Percentiles rank a stretch among this genome's conserved stretches.
Evolutionary conservation across 2,113 vertebrate genomes (phyloP).

Genomic region (Nymphicus hollandicus): DNA sequence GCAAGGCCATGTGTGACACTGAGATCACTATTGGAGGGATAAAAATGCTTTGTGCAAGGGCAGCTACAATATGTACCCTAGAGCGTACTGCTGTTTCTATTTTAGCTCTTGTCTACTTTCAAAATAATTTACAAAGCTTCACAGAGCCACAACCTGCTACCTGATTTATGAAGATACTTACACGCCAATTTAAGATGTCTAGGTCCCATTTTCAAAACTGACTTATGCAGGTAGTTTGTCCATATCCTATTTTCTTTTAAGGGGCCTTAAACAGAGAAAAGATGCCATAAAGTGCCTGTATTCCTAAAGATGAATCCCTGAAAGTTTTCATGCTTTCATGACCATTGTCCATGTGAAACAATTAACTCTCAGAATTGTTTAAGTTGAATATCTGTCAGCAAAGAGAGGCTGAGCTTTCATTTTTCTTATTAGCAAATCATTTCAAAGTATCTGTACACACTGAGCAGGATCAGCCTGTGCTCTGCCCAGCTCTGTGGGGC

Average conservation of each 20-base stretch:
- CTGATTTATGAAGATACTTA: not conserved
- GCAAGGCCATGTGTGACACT: not conserved
- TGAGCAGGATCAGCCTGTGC: not conserved
- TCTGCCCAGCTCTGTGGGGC: not conserved
- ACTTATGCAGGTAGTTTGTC: not conserved
- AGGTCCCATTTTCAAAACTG: not conserved
- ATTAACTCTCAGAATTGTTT: not conserved
- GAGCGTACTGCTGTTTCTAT: not conserved
- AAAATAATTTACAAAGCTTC: not conserved
- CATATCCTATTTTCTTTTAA: not conserved
- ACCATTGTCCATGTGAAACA: not conserved
- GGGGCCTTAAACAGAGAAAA: not conserved
- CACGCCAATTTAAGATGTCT: not conserved
- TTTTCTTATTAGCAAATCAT: not conserved
- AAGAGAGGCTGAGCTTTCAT: not conserved
- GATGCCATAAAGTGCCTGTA: not conserved
- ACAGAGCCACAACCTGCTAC: not conserved
- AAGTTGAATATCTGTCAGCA: not conserved
- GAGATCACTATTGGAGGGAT: fast-evolving
- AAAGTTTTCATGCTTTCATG: not conserved
- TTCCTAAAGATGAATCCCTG: not conserved
- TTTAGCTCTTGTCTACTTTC: not conserved
- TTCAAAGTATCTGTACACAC: not conserved
- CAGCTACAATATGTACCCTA: not conserved
- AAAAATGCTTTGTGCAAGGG: not conserved